These are phyloP conservation scores for Oryzias sinensis DNA, from an alignment of 2,797 vertebrate species.

Conservation along the genomic window DNA sequence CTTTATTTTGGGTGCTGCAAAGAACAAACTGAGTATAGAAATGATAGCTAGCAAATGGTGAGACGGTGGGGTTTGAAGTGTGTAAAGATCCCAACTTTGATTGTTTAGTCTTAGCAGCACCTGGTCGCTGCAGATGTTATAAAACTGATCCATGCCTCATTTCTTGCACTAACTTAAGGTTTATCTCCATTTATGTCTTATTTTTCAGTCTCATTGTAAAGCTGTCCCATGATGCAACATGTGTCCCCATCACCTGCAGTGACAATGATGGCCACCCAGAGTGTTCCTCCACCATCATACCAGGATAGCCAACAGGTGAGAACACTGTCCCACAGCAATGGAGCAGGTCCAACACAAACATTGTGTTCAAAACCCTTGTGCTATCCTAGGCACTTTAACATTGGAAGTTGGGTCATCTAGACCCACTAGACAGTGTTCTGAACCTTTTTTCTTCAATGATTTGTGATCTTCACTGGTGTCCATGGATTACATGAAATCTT, in stretches of 20 bases:
- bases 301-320: slow-evolving; percentile 97
- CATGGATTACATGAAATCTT: too few species aligned
- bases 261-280: slow-evolving; percentile 99
- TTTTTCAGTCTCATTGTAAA: slow-evolving; percentile 92
- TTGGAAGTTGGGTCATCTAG: too few species aligned
- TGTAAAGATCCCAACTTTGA: slow-evolving; percentile 11
- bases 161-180: slow-evolving; percentile 11
- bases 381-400: too few species aligned
- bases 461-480: too few species aligned
- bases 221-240: slow-evolving; percentile 99
- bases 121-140: slow-evolving; percentile 63
- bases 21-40: slow-evolving; percentile 13
- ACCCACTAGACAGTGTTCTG: too few species aligned
- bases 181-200: slow-evolving; percentile 5
- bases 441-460: too few species aligned
- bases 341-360: background rate
- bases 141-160: slow-evolving; percentile 26
- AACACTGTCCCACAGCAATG: background rate
- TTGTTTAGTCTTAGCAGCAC: slow-evolving; percentile 68
- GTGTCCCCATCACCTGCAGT: slow-evolving; percentile 95
- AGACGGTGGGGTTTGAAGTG: background rate
- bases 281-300: slow-evolving; percentile 96
- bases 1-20: background rate
- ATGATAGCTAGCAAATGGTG: slow-evolving; percentile 22
- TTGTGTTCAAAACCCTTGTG: background rate